phyloP scores from a whole-genome alignment of 2,113 vertebrate species.

The Peromyscus leucopus region DNA sequence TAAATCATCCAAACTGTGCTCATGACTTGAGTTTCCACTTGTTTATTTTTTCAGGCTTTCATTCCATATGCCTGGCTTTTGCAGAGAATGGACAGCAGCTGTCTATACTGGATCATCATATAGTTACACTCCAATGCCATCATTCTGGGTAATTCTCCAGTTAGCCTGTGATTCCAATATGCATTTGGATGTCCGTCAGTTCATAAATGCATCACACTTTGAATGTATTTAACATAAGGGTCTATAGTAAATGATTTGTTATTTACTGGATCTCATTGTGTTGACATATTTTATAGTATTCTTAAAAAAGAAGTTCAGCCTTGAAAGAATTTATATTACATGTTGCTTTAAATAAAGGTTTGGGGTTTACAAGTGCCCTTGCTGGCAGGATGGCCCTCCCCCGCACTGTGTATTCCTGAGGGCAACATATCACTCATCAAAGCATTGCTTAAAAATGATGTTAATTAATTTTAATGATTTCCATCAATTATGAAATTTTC shows the following conservation, averaged over 20 bases:
- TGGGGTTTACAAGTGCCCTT: constrained; percentile 37
- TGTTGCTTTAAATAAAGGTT: constrained; percentile 28
- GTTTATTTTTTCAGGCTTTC: not conserved
- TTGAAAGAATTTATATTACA: constrained; percentile 41
- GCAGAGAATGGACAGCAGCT: not conserved
- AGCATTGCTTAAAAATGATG: not conserved
- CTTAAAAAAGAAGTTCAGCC: constrained; percentile 51
- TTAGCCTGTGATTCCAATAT: not conserved
- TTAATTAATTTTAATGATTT: constrained; percentile 54
- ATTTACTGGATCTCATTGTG: constrained; percentile 36
- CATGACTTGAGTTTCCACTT: constrained; percentile 24
- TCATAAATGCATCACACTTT: constrained; percentile 13
- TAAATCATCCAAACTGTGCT: not conserved
- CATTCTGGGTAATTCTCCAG: not conserved
- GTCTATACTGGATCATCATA: not conserved
- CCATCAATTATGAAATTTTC: not conserved
- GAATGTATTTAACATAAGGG: not conserved
- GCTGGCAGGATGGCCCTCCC: not conserved
- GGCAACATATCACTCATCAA: not conserved
- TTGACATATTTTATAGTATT: constrained; percentile 37
- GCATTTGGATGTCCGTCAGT: constrained; percentile 29
- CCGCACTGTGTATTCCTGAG: not conserved
- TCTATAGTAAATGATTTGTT: constrained; percentile 39
- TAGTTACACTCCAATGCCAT: not conserved
- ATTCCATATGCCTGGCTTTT: constrained; percentile 35